Percentiles rank a stretch among this genome's conserved stretches.
Conservation (phyloP, 2,797 vertebrate genomes). For the Protosalanx chinensis region DNA sequence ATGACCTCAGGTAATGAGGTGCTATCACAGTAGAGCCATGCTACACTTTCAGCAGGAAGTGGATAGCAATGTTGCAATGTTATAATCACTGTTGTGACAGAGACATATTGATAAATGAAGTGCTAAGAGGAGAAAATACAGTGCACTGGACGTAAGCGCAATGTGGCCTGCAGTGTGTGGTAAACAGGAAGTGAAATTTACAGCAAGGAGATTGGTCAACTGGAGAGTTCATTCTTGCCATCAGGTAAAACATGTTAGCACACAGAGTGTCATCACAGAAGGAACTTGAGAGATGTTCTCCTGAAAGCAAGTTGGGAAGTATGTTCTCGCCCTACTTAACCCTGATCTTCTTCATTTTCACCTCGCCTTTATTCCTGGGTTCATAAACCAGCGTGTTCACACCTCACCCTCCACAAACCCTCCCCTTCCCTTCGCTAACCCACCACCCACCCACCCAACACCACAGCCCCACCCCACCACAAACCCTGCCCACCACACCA, state of each 20-base stretch:
- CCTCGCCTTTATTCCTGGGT: constrained; percentile 45
- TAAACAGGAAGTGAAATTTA: constrained; percentile 27
- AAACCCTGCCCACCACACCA: too few relatives aligned
- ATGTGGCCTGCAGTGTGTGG: constrained; percentile 38
- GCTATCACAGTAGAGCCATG: too few relatives aligned
- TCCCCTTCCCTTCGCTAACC: neutral
- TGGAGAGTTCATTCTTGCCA: constrained; percentile 52
- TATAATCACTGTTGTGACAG: neutral
- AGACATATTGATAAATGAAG: neutral
- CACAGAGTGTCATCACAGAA: constrained; percentile 31
- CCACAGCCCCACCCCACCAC: neutral
- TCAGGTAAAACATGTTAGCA: constrained; percentile 43
- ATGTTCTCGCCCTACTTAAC: constrained; percentile 54
- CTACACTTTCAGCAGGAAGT: too few relatives aligned
- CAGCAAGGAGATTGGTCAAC: constrained; percentile 42
- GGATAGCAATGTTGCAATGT: too few relatives aligned
- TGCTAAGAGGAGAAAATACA: neutral
- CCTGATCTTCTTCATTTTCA: constrained; percentile 54
- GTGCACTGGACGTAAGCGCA: neutral
- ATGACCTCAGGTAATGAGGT: too few relatives aligned
- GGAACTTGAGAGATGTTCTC: constrained; percentile 54
- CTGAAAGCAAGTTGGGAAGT: constrained; percentile 38
- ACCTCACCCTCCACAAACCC: constrained; percentile 10
- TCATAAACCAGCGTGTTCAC: constrained; percentile 25
- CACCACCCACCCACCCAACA: neutral